Percentiles rank a stretch among this genome's conserved stretches.
These are phyloP conservation scores for Lepisosteus oculatus DNA, from an alignment of 2,113 vertebrate genomes.

Conservation along the genomic window DNA sequence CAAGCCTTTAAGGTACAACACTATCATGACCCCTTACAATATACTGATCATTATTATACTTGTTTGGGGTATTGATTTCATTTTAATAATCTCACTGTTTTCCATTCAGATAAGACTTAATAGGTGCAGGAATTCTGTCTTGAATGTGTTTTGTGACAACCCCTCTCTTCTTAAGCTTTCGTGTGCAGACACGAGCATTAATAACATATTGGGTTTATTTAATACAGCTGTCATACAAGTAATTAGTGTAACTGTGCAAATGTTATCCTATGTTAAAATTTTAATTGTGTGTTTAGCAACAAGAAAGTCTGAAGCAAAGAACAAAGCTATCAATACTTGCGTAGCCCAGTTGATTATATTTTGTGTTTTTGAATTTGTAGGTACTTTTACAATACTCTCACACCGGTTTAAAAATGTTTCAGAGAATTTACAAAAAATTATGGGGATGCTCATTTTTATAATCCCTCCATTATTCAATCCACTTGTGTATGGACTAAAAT, in stretches of 20 bases:
- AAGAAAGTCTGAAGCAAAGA: slow-evolving; percentile 43
- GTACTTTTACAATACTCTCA: slow-evolving; percentile 59
- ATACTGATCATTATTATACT: slow-evolving; percentile 42
- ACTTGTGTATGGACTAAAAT: slow-evolving; percentile 60
- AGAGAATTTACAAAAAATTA: slow-evolving; percentile 54
- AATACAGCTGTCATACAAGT: slow-evolving; percentile 52
- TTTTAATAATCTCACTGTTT: slow-evolving; percentile 48
- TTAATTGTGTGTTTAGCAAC: slow-evolving; percentile 49
- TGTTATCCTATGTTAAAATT: slow-evolving; percentile 59
- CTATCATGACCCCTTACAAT: slow-evolving; percentile 50
- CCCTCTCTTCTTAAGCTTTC: slow-evolving; percentile 61
- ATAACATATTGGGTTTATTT: slow-evolving; percentile 57
- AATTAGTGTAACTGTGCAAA: slow-evolving; percentile 52
- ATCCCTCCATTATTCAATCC: slow-evolving; percentile 64
- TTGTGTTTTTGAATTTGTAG: slow-evolving; percentile 54
- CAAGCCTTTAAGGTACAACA: slow-evolving; percentile 53
- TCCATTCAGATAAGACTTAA: slow-evolving; percentile 48
- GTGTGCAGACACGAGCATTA: slow-evolving; percentile 49
- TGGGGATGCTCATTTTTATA: slow-evolving; percentile 61
- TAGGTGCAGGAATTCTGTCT: slow-evolving; percentile 46
- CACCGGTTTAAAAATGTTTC: slow-evolving; percentile 56
- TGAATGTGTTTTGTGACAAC: slow-evolving; percentile 64
- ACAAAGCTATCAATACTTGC: slow-evolving; percentile 60
- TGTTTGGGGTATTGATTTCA: slow-evolving; percentile 56
- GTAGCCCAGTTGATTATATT: slow-evolving; percentile 56